Evolutionary conservation across 2,797 vertebrate genomes (phyloP).

Genomic region (Acanthis flammea): DNA sequence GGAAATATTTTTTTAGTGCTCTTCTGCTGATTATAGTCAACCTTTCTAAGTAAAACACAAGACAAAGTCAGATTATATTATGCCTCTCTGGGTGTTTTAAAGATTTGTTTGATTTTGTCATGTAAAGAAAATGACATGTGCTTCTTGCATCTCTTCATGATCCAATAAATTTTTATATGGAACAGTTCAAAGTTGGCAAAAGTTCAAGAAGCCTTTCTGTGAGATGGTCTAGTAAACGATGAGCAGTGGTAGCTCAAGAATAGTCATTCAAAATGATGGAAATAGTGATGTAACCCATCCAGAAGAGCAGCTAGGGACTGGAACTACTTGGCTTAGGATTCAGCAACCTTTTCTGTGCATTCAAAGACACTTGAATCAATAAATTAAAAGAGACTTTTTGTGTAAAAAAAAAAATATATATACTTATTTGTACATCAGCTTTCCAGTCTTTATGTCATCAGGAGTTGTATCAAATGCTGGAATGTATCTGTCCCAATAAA

Average conservation of each 20-base stretch:
- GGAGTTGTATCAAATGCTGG: neutral
- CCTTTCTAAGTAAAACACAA: neutral
- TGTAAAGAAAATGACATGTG: neutral
- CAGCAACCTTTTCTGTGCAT: neutral
- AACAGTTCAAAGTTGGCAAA: neutral
- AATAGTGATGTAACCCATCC: neutral
- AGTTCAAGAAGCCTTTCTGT: neutral
- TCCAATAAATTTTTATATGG: neutral
- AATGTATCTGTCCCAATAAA: neutral
- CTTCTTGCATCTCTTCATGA: neutral
- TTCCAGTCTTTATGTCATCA: neutral
- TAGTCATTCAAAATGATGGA: neutral
- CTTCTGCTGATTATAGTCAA: neutral
- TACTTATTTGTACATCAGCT: neutral
- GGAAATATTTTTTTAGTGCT: neutral
- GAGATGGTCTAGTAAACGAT: neutral
- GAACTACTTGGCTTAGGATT: neutral
- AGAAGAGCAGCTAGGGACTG: rapidly evolving
- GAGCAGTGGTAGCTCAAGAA: neutral
- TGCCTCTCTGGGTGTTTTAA: neutral
- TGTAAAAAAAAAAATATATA: no score
- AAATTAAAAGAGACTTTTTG: neutral
- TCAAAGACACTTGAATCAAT: neutral
- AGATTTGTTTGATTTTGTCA: neutral
- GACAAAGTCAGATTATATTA: neutral